Base-by-base conservation (phyloP, 1,140 invertebrate genomes). In the Pseudomyrmex gracilis region DNA sequence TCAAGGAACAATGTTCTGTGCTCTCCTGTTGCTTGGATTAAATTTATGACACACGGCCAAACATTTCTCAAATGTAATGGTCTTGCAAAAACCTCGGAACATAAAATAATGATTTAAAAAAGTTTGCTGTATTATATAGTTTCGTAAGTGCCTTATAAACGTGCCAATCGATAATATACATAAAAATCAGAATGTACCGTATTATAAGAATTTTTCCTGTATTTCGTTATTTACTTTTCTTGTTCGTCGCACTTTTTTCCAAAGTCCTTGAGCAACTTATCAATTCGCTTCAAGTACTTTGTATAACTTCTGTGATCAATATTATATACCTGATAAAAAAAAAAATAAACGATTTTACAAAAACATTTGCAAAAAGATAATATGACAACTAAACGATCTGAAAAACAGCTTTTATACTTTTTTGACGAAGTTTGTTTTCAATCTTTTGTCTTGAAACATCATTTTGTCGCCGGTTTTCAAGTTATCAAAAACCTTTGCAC, bases 401-500 rank as follows among this genome's bases (percentile, higher is more conserved):
- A 17, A 51, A 20, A 61, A 24, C 10, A 13, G 1, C n/a, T 1
- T 24, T 7, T 13, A 2, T 87, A 91, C 91, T 66, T 73, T 83
- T 66, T 84, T 87, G 1, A 22, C 63, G 45, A 91, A 92, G 22
- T 83, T 47, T 1, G 10, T 45, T 24, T 87, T 86, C 1, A 90
- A 73, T 45, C 22, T 78, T 49, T 87, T 89, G 1, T 92, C 91
- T n/a, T 85, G 24, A n/a, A 91, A 88, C 8, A 84, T 49, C 76
- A 92, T 89, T 67, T 86, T 91, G 15, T 92, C 91, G 0, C 87
- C 73, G 0, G 12, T 77, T 13, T 60, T 55, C 0, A 91, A 66
- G 58, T 92, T 92, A 1, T 80, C 58, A 34, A 91, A 90, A 8
- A 91, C 90, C 34, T 88, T 84, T 5, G 61, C 5, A 24, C 91